A percentile compares a stretch with the other conserved stretches of the same genome.
Evolutionary conservation across 2,113 vertebrate species (phyloP).

Genomic region (Cyprinus carpio): DNA sequence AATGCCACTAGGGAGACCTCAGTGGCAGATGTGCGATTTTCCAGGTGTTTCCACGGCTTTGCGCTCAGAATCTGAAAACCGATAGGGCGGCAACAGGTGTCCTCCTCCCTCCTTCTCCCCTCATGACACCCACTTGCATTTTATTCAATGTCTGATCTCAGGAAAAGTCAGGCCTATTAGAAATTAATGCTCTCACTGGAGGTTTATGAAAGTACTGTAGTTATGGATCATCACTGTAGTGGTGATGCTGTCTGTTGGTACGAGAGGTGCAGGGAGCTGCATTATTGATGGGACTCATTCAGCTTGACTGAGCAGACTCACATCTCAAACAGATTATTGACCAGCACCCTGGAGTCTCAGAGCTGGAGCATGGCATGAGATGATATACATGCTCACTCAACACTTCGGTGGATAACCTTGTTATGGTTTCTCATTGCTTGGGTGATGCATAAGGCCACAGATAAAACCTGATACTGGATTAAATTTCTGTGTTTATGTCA

Average conservation of each 20-base stretch:
- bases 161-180: neutral
- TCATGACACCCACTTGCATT: neutral
- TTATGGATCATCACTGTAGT: conserved; percentile 1
- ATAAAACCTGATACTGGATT: neutral
- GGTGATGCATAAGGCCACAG: neutral
- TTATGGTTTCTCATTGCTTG: neutral
- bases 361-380: conserved; percentile 25
- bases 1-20: neutral
- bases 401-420: conserved; percentile 29
- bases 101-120: too few relatives aligned
- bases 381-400: conserved; percentile 28
- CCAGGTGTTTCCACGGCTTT: too few relatives aligned
- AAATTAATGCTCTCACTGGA: conserved; percentile 26
- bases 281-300: conserved; percentile 46
- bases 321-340: conserved; percentile 37
- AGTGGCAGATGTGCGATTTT: neutral
- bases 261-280: conserved; percentile 34
- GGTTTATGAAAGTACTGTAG: conserved; percentile 7
- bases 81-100: neutral
- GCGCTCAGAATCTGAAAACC: too few relatives aligned
- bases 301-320: conserved; percentile 34
- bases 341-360: neutral
- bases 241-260: neutral
- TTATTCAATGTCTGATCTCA: neutral
- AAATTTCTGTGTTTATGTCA: neutral